Percentiles rank a stretch among this genome's conserved stretches.
Evolutionary conservation across 2,113 vertebrate species (phyloP).

Genomic region (Cercocebus atys): DNA sequence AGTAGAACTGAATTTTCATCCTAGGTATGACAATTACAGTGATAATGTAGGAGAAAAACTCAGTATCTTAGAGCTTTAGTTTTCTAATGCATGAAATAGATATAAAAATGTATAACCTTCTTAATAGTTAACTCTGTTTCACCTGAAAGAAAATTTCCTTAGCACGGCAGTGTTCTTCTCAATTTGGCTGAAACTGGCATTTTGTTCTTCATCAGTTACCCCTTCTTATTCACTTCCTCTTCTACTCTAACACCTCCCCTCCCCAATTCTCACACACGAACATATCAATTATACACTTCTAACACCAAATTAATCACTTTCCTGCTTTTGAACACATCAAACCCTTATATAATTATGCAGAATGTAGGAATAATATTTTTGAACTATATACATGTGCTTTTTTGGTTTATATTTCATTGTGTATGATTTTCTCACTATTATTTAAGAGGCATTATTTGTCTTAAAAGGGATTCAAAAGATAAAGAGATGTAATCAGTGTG

Average conservation of each 20-base stretch:
- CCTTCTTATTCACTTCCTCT: not conserved
- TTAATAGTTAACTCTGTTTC: not conserved
- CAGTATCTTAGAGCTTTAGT: not conserved
- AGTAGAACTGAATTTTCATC: not conserved
- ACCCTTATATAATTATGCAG: not conserved
- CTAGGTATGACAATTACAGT: not conserved
- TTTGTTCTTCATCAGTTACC: not conserved
- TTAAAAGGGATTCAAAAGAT: not conserved
- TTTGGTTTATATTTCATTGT: not conserved
- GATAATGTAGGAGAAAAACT: not conserved
- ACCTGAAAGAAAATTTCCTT: not conserved
- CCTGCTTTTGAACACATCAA: not conserved
- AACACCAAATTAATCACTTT: not conserved
- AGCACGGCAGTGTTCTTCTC: not conserved
- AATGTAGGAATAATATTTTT: not conserved
- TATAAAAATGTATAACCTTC: not conserved
- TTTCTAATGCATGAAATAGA: not conserved
- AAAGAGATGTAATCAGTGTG: not conserved
- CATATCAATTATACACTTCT: not conserved
- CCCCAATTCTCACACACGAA: not conserved
- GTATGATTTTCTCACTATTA: not conserved
- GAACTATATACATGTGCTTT: not conserved
- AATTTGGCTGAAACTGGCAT: not conserved
- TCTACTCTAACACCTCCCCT: not conserved
- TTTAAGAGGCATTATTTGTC: not conserved